phyloP scores from a whole-genome alignment of 2,113 vertebrate species.

The Sakesphorus luctuosus region DNA sequence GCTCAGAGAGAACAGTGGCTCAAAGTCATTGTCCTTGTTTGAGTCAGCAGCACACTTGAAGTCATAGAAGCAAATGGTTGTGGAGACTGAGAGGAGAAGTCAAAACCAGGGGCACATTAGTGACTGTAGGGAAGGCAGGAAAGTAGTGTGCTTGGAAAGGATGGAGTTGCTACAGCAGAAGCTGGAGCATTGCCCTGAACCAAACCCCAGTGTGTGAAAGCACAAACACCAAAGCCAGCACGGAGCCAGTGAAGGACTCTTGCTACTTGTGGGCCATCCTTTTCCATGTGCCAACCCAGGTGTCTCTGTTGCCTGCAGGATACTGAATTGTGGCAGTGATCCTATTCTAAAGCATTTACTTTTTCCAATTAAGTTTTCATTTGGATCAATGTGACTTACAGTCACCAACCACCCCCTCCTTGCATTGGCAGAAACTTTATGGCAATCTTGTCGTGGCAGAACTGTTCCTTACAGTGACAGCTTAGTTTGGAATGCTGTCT shows the following conservation, averaged over 20 bases:
- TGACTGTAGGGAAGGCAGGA: not conserved
- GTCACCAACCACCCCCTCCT: not conserved
- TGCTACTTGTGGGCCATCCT: not conserved
- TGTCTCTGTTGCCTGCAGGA: not conserved
- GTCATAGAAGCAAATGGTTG: not conserved
- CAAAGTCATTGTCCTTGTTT: not conserved
- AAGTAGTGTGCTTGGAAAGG: not conserved
- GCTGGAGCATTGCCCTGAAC: not conserved
- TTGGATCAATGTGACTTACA: not conserved
- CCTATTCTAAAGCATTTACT: not conserved
- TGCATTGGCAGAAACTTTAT: not conserved
- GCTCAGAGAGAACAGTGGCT: not conserved
- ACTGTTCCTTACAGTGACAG: not conserved
- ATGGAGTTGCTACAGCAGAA: not conserved
- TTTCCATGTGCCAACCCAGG: rapidly evolving
- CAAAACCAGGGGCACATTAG: not conserved
- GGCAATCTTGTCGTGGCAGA: not conserved
- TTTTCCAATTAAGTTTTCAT: not conserved
- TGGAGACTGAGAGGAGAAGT: not conserved
- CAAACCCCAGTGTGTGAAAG: not conserved
- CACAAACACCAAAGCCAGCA: not conserved
- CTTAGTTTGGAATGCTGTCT: not conserved
- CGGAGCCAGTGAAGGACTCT: not conserved
- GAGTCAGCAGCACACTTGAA: not conserved
- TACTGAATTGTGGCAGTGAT: not conserved